Percentiles rank a stretch among this genome's conserved stretches.
These are phyloP conservation scores for Ochotona curzoniae DNA, from an alignment of 2,113 vertebrate genomes.

Conservation along the genomic window DNA sequence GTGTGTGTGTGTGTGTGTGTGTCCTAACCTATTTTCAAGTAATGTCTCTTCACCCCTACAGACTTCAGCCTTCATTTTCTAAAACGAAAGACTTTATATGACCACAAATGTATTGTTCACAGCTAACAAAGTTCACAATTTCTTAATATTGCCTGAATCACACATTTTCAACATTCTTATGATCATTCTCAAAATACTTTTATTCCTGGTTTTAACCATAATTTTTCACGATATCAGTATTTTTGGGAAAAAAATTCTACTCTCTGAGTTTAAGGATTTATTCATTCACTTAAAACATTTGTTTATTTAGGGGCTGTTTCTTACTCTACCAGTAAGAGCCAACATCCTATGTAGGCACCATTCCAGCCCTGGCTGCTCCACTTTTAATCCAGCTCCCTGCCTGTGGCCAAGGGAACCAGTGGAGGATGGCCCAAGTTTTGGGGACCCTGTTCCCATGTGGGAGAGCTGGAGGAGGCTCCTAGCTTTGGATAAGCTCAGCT, in stretches of 20 bases:
- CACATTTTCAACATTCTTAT: constrained; percentile 6
- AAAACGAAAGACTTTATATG: background rate
- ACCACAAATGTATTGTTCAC: constrained; percentile 4
- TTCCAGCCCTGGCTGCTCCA: too few relatives aligned
- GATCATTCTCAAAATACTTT: background rate
- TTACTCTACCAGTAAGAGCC: too few relatives aligned
- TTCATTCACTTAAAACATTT: too few relatives aligned
- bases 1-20: background rate
- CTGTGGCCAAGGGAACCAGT: too few relatives aligned
- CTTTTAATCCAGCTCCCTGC: too few relatives aligned
- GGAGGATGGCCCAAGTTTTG: too few relatives aligned
- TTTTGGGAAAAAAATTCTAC: background rate
- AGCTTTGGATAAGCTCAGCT: too few relatives aligned
- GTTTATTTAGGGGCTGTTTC: too few relatives aligned
- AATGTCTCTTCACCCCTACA: background rate
- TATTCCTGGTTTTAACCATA: constrained; percentile 19
- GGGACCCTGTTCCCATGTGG: too few relatives aligned
- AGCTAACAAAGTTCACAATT: background rate
- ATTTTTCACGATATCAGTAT: background rate
- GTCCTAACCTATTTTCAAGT: background rate
- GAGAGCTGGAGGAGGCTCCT: too few relatives aligned
- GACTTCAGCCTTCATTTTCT: background rate
- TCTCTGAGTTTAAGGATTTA: background rate
- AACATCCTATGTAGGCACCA: too few relatives aligned
- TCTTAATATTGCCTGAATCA: background rate